These are phyloP conservation scores for Argya squamiceps DNA, from an alignment of 2,797 vertebrate genomes.

Conservation along the genomic window DNA sequence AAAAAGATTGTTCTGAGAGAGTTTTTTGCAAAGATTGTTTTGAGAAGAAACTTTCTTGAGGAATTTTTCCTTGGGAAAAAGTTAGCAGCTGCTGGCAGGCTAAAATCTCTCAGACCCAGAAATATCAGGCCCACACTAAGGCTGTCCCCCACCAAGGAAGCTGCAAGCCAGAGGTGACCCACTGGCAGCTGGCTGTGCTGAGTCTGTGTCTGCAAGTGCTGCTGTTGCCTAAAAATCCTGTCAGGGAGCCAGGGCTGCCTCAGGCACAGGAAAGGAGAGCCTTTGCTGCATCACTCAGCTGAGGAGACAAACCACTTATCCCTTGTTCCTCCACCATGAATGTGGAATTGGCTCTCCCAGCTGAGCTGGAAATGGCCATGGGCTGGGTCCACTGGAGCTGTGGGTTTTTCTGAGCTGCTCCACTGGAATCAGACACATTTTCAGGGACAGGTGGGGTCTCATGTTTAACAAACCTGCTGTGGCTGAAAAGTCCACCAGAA, in stretches of 20 bases:
- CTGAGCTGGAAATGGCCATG: neutral
- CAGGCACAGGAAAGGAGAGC: neutral
- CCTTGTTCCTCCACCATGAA: neutral
- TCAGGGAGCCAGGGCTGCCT: neutral
- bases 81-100: too few species aligned
- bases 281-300: neutral
- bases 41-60: too few species aligned
- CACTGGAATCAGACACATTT: neutral
- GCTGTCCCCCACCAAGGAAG: neutral
- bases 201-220: neutral
- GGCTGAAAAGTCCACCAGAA: neutral
- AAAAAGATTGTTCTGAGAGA: too few species aligned
- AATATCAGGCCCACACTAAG: neutral
- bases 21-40: too few species aligned
- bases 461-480: neutral
- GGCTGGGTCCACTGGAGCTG: neutral
- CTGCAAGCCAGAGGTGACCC: neutral
- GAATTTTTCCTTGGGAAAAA: too few species aligned
- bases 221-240: neutral
- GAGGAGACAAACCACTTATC: neutral
- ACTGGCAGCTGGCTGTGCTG: neutral
- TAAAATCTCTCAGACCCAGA: too few species aligned
- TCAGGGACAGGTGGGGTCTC: neutral
- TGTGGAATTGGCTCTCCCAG: neutral
- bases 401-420: neutral